Conservation (phyloP, 2,113 vertebrate species). For the Ariopsis seemanni region DNA sequence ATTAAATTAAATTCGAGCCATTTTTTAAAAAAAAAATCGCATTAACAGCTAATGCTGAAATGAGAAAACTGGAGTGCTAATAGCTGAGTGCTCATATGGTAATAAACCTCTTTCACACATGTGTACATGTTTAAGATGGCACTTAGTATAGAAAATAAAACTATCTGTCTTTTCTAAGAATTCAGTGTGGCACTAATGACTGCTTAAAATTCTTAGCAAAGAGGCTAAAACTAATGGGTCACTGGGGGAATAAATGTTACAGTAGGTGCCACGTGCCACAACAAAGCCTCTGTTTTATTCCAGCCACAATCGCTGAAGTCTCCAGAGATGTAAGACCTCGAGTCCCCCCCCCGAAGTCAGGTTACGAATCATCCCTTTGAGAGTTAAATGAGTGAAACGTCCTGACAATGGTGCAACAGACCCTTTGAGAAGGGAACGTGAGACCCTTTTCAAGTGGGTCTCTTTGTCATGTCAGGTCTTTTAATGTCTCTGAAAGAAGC, state of each 20-base stretch:
- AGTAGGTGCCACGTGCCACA: slow-evolving; percentile 1
- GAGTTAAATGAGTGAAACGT: slow-evolving; percentile 16
- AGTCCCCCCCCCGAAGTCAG: not conserved
- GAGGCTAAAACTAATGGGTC: slow-evolving; percentile 12
- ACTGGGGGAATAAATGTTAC: not conserved
- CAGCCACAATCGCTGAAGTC: slow-evolving; percentile 15
- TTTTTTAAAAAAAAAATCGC: not conserved
- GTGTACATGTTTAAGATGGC: not conserved
- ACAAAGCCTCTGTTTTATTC: slow-evolving; percentile 23
- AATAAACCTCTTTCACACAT: not conserved
- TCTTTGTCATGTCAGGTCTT: slow-evolving; percentile 9
- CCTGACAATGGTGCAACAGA: slow-evolving; percentile 7
- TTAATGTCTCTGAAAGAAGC: slow-evolving; percentile 17
- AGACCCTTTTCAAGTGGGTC: slow-evolving; percentile 1
- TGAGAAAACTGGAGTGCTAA: not conserved
- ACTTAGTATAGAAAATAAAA: not conserved
- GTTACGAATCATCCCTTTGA: slow-evolving; percentile 23
- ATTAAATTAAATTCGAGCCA: not conserved
- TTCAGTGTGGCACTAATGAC: not conserved
- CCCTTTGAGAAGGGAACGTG: not conserved
- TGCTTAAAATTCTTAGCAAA: slow-evolving; percentile 36
- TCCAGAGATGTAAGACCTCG: not conserved
- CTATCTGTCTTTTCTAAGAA: not conserved
- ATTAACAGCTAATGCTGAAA: not conserved
- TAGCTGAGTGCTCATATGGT: not conserved